Evolutionary conservation across 2,797 vertebrate species (phyloP).

Genomic region (Lagodon rhomboides): DNA sequence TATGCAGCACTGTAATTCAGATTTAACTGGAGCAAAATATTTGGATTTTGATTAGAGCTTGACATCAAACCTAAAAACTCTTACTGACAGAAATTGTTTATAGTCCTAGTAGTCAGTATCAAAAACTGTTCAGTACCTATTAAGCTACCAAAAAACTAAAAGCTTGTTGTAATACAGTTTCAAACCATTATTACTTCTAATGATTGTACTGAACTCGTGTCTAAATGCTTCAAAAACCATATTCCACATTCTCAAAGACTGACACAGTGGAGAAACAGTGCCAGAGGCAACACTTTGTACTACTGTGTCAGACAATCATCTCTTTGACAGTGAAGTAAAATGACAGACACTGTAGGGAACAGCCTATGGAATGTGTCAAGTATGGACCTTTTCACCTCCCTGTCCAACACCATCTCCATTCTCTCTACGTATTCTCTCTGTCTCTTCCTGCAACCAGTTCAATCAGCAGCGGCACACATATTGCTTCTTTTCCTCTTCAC

Average conservation of each 20-base stretch:
- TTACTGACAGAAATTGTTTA: neutral
- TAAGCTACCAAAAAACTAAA: too few relatives aligned
- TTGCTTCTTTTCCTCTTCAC: neutral
- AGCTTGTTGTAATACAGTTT: too few relatives aligned
- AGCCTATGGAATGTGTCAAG: conserved; percentile 35
- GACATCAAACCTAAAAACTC: neutral
- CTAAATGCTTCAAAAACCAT: neutral
- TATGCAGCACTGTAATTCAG: neutral
- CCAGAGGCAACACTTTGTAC: conserved; percentile 61
- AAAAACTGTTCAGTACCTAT: neutral
- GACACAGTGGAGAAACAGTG: conserved; percentile 34
- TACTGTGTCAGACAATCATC: conserved; percentile 54
- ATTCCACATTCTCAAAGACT: conserved; percentile 17
- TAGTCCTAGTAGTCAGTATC: neutral
- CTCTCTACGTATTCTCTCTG: neutral
- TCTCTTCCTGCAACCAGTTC: neutral
- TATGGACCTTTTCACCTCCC: conserved; percentile 42
- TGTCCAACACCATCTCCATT: conserved; percentile 14
- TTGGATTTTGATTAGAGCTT: neutral
- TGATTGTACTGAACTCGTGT: neutral
- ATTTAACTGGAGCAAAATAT: neutral
- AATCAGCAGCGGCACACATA: neutral
- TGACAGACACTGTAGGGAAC: conserved; percentile 42
- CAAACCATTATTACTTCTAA: neutral
- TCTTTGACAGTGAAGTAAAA: conserved; percentile 57